A percentile compares a stretch with the other conserved stretches of the same genome.
Conservation (phyloP, 2,113 vertebrate genomes). For the Anguilla japonica region DNA sequence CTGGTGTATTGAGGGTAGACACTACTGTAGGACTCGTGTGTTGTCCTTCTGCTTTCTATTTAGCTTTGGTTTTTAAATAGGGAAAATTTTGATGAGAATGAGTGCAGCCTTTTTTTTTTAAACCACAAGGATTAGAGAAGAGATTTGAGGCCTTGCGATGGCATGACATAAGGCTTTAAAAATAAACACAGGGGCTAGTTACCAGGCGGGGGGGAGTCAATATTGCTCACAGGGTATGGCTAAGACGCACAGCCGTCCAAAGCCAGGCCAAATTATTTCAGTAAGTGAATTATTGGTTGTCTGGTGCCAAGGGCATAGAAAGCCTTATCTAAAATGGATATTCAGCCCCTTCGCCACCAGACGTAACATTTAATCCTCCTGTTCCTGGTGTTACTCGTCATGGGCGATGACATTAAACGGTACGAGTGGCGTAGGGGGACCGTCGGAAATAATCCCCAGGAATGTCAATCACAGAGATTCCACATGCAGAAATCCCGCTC, state of each 20-base stretch:
- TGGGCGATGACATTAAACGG: not conserved
- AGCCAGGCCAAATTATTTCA: conserved; percentile 8
- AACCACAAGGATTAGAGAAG: not conserved
- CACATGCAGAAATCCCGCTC: not conserved
- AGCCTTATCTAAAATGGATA: conserved; percentile 3
- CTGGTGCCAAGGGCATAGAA: conserved; percentile 8
- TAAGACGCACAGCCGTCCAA: not conserved
- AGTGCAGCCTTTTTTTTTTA: not conserved
- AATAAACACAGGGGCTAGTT: not conserved
- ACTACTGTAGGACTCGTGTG: not conserved
- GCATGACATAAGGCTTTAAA: not conserved
- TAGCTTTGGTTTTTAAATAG: not conserved
- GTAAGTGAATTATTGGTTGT: not conserved
- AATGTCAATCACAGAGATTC: not conserved
- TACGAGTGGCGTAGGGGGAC: not conserved
- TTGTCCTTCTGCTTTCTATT: not conserved
- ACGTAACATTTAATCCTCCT: not conserved
- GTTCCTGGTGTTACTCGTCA: not conserved
- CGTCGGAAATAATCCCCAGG: not conserved
- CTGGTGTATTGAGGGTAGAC: not conserved
- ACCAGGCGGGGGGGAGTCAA: not conserved
- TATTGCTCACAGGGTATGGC: not conserved
- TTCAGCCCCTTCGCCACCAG: not conserved
- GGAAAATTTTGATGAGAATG: not conserved
- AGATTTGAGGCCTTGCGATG: not conserved